Percentiles rank a stretch among this genome's conserved stretches.
These are phyloP conservation scores for Rhinophrynus dorsalis DNA, from an alignment of 2,797 vertebrate species.

Conservation along the genomic window DNA sequence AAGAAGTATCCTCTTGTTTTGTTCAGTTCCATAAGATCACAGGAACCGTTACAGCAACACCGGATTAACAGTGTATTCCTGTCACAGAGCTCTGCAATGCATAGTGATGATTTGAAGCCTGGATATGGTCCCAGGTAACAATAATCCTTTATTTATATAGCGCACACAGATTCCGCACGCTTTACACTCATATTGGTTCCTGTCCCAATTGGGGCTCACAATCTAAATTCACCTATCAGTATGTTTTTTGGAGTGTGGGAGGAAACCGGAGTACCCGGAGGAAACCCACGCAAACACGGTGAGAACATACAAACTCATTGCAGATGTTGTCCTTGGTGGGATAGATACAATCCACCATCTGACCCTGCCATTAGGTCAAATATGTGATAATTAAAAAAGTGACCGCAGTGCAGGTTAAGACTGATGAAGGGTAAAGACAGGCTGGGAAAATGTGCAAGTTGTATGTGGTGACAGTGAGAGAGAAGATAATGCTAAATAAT, in stretches of 20 bases:
- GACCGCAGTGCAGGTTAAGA: conserved; percentile 11
- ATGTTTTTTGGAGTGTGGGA: no score
- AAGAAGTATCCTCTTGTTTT: conserved; percentile 9
- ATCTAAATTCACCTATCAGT: no score
- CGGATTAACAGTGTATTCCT: conserved; percentile 33
- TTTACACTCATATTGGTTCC: no score
- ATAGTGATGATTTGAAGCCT: not conserved
- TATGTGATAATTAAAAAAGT: conserved; percentile 22
- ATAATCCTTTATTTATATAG: no score
- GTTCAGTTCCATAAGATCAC: conserved; percentile 14
- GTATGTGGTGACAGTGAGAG: no score
- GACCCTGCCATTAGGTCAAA: conserved; percentile 24
- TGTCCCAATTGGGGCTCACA: no score
- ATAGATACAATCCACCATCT: conserved; percentile 33
- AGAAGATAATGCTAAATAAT: no score
- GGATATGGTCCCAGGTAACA: conserved; percentile 1
- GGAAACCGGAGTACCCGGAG: no score
- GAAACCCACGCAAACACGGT: no score
- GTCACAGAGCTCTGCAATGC: not conserved
- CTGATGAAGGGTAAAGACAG: conserved; percentile 26
- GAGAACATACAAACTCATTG: no score
- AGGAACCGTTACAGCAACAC: conserved; percentile 33
- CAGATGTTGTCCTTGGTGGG: no score
- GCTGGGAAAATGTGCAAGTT: conserved; percentile 10
- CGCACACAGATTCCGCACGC: no score